phyloP scores from a whole-genome alignment of 2,113 vertebrate genomes.

The Gila orcuttii region DNA sequence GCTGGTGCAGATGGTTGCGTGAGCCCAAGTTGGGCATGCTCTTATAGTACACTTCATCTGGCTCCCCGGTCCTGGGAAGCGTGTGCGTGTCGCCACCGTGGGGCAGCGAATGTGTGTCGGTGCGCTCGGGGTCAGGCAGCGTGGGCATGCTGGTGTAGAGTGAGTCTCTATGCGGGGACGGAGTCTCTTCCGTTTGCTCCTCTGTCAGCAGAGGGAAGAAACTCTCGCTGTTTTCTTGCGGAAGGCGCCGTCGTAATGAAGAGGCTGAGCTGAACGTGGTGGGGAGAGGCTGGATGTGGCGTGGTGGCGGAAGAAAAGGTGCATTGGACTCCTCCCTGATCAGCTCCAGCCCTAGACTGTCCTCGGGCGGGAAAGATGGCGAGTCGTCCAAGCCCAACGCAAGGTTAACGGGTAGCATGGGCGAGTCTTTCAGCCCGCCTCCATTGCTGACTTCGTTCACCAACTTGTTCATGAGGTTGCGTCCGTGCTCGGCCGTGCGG shows the following conservation, averaged over 20 bases:
- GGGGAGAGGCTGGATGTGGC: constrained; percentile 67
- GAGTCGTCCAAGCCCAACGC: constrained; percentile 67
- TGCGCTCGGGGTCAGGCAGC: constrained; percentile 79
- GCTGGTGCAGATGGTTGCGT: constrained; percentile 90
- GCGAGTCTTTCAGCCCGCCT: constrained; percentile 44
- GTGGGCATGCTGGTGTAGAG: constrained; percentile 96
- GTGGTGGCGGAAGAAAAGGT: constrained; percentile 86
- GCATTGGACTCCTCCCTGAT: constrained; percentile 92
- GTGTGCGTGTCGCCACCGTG: constrained; percentile 57
- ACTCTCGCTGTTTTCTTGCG: constrained; percentile 95
- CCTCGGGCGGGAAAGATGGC: constrained; percentile 69
- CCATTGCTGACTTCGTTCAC: constrained; percentile 87
- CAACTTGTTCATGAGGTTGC: constrained; percentile 96
- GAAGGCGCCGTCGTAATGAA: constrained; percentile 84
- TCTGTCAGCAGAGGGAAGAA: constrained; percentile 94
- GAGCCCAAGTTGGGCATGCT: constrained; percentile 99
- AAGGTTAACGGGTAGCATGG: constrained; percentile 41
- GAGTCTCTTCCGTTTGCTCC: constrained; percentile 89
- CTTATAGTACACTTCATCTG: constrained; percentile 96
- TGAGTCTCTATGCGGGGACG: constrained; percentile 90
- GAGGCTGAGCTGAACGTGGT: constrained; percentile 79
- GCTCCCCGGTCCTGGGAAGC: constrained; percentile 67
- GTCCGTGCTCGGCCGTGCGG: constrained; percentile 87
- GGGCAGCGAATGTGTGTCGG: constrained; percentile 68
- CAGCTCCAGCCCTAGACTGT: constrained; percentile 87